Evolutionary conservation across 1,140 invertebrate species (phyloP).

Genomic region (Diprion similis): DNA sequence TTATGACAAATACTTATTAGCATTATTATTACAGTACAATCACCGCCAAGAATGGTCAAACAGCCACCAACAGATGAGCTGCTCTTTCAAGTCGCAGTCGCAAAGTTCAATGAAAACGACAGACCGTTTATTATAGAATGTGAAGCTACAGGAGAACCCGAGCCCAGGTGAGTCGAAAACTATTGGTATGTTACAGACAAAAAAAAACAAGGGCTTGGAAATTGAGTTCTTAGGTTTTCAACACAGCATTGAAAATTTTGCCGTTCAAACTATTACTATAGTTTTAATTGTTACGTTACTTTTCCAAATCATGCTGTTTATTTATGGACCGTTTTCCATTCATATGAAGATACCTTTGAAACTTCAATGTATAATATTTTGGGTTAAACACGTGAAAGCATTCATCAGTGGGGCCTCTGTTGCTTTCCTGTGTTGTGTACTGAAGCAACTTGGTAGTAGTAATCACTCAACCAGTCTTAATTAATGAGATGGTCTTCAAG

Average conservation of each 20-base stretch:
- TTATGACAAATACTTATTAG: neutral
- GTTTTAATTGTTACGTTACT: too few relatives aligned
- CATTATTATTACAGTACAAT: slow-evolving; percentile 70
- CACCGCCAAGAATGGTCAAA: slow-evolving; percentile 87
- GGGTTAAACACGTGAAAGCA: neutral
- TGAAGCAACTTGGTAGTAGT: slow-evolving; percentile 28
- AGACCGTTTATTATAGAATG: slow-evolving; percentile 95
- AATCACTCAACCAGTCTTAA: slow-evolving; percentile 54
- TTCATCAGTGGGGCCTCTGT: slow-evolving; percentile 27
- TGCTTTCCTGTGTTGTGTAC: slow-evolving; percentile 38
- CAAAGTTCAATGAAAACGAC: slow-evolving; percentile 80
- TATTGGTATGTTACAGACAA: neutral
- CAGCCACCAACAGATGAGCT: slow-evolving; percentile 90
- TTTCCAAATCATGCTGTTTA: neutral
- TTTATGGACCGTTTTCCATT: neutral
- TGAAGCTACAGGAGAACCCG: slow-evolving; percentile 91
- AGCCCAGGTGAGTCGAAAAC: slow-evolving; percentile 75
- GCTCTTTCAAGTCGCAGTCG: slow-evolving; percentile 86
- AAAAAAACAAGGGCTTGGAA: slow-evolving; percentile 23
- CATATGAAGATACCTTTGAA: neutral
- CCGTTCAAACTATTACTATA: too few relatives aligned
- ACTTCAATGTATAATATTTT: neutral
- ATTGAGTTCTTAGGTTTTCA: slow-evolving; percentile 20
- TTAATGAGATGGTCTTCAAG: slow-evolving; percentile 60
- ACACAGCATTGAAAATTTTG: too few relatives aligned